Evolutionary conservation across 2,888 invertebrate genomes (phyloP).

Genomic region (Megamerina dolium): DNA sequence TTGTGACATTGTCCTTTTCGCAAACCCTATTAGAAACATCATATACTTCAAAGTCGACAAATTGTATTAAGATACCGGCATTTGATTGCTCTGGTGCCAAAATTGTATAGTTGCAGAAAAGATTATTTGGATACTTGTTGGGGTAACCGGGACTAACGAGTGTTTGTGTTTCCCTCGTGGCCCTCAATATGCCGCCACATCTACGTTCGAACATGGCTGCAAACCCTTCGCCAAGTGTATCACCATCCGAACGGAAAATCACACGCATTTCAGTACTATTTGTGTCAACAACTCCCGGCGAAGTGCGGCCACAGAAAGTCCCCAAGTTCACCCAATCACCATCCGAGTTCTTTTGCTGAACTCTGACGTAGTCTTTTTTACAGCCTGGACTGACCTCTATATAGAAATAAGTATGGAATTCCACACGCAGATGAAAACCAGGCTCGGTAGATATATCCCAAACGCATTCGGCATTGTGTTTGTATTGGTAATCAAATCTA

Average conservation of each 20-base stretch:
- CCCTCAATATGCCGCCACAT: slow-evolving; percentile 70
- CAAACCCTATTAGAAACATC: slow-evolving; percentile 54
- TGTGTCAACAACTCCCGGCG: slow-evolving; percentile 57
- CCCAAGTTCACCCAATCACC: slow-evolving; percentile 33
- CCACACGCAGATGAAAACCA: slow-evolving; percentile 64
- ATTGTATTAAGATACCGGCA: slow-evolving; percentile 28
- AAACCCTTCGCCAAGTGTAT: slow-evolving; percentile 67
- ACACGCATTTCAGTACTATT: slow-evolving; percentile 64
- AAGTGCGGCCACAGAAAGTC: slow-evolving; percentile 62
- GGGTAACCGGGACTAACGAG: slow-evolving; percentile 76
- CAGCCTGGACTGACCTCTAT: slow-evolving; percentile 67
- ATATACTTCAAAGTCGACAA: slow-evolving; percentile 55
- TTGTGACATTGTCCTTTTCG: slow-evolving; percentile 55
- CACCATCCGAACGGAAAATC: slow-evolving; percentile 64
- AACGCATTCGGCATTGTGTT: slow-evolving; percentile 69
- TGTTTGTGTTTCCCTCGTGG: slow-evolving; percentile 50
- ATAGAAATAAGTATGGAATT: slow-evolving; percentile 67
- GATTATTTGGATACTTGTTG: slow-evolving; percentile 53
- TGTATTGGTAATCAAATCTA: slow-evolving; percentile 52
- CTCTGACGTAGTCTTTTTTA: slow-evolving; percentile 68
- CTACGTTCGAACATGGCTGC: slow-evolving; percentile 57
- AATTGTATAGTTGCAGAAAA: slow-evolving; percentile 65
- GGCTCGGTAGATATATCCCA: slow-evolving; percentile 65
- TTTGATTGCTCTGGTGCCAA: slow-evolving; percentile 38
- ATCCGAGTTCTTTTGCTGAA: slow-evolving; percentile 52